These are phyloP conservation scores for Albula goreensis DNA, from an alignment of 2,113 vertebrate genomes.

Conservation along the genomic window DNA sequence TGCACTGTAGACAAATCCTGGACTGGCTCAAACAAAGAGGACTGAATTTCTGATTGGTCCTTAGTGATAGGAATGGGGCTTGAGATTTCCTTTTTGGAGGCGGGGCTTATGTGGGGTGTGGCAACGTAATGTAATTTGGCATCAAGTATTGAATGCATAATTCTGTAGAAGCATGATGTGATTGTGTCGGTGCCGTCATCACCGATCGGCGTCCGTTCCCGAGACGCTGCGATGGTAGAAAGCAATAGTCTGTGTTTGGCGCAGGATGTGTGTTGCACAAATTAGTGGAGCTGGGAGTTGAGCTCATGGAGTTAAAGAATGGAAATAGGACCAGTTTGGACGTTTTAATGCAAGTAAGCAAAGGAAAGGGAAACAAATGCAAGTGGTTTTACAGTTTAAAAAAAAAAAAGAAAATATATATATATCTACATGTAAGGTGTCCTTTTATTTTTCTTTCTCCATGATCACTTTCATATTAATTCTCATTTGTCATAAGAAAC, in stretches of 20 bases:
- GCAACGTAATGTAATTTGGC: not conserved
- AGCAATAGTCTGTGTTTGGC: not conserved
- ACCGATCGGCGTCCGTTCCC: not conserved
- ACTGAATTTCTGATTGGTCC: conserved; percentile 1
- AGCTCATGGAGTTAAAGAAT: not conserved
- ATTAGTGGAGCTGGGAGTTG: not conserved
- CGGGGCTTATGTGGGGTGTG: not conserved
- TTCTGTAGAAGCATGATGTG: not conserved
- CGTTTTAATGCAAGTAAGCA: not conserved
- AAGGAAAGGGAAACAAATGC: not conserved
- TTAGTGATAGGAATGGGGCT: not conserved
- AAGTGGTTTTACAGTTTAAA: not conserved
- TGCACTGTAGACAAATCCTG: conserved; percentile 19
- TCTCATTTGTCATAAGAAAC: not conserved
- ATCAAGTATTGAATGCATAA: not conserved
- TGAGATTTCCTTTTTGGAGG: not conserved
- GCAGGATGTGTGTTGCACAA: conserved; percentile 11
- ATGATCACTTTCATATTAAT: not conserved
- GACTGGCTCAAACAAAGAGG: conserved; percentile 32
- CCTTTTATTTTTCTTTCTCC: conserved; percentile 2
- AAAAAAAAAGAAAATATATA: not conserved
- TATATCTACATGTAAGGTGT: not conserved
- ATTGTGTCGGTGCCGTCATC: not conserved
- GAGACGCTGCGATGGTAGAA: conserved; percentile 6
- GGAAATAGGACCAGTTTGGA: not conserved